phyloP scores from a whole-genome alignment of 2,888 invertebrate species.

The Epinotia bilunana region DNA sequence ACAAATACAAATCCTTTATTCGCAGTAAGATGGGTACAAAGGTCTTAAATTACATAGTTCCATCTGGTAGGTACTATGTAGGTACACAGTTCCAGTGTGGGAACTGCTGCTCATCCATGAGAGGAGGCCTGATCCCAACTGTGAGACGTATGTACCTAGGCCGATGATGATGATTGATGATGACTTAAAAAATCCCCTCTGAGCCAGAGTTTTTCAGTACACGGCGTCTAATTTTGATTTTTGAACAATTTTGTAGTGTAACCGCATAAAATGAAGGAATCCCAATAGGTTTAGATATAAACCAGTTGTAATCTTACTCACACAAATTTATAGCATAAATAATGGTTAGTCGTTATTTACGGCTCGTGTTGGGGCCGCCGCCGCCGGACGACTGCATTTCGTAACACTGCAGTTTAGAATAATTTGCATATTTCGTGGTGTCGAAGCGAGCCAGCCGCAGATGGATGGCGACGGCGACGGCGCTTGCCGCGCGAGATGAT shows the following conservation, averaged over 20 bases:
- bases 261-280: not conserved
- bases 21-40: too few relatives aligned
- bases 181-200: not conserved
- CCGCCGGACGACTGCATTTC: constrained; percentile 73
- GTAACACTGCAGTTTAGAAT: constrained; percentile 72
- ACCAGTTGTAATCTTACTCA: constrained; percentile 65
- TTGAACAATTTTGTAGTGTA: too few relatives aligned
- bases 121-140: not conserved
- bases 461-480: constrained; percentile 55
- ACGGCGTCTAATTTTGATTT: too few relatives aligned
- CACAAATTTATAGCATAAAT: constrained; percentile 78
- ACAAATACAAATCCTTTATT: too few relatives aligned
- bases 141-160: too few relatives aligned
- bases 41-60: too few relatives aligned
- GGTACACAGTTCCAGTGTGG: too few relatives aligned
- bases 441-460: constrained; percentile 58
- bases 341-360: constrained; percentile 80
- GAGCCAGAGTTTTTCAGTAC: too few relatives aligned
- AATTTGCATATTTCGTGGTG: constrained; percentile 79
- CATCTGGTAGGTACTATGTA: too few relatives aligned
- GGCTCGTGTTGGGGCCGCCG: constrained; percentile 77
- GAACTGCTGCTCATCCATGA: too few relatives aligned
- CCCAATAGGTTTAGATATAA: not conserved
- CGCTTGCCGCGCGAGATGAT: constrained; percentile 66
- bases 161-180: not conserved